Conservation (phyloP, 1,140 invertebrate genomes). For the Leptinotarsa defecta region DNA sequence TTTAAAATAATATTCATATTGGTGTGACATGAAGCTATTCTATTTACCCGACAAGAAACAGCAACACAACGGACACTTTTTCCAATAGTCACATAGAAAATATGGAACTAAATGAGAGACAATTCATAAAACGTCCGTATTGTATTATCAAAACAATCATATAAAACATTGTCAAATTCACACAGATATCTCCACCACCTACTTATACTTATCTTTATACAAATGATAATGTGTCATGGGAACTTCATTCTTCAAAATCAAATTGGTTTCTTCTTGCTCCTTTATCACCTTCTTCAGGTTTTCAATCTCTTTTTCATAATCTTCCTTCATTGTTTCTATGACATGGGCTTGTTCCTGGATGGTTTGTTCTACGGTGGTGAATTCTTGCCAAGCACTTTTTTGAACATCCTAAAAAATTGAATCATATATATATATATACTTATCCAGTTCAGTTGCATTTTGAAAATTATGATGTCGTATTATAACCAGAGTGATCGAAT, state of each 20-base stretch:
- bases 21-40: too few relatives aligned
- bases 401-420: constrained; percentile 57
- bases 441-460: too few relatives aligned
- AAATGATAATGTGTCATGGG: constrained; percentile 46
- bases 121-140: not conserved
- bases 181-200: not conserved
- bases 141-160: not conserved
- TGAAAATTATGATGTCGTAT: too few relatives aligned
- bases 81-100: too few relatives aligned
- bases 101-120: not conserved
- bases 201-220: constrained; percentile 47
- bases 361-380: constrained; percentile 60
- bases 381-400: constrained; percentile 60
- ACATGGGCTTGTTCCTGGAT: constrained; percentile 59
- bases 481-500: too few relatives aligned
- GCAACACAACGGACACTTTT: too few relatives aligned
- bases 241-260: constrained; percentile 43
- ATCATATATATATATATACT: too few relatives aligned
- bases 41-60: too few relatives aligned
- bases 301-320: constrained; percentile 59
- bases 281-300: constrained; percentile 59
- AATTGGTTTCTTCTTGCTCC: constrained; percentile 60
- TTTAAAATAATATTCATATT: too few relatives aligned
- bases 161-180: constrained; percentile 28
- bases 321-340: constrained; percentile 58